Conservation (phyloP, 1,140 invertebrate species). For the Drosophila pseudoobscura region DNA sequence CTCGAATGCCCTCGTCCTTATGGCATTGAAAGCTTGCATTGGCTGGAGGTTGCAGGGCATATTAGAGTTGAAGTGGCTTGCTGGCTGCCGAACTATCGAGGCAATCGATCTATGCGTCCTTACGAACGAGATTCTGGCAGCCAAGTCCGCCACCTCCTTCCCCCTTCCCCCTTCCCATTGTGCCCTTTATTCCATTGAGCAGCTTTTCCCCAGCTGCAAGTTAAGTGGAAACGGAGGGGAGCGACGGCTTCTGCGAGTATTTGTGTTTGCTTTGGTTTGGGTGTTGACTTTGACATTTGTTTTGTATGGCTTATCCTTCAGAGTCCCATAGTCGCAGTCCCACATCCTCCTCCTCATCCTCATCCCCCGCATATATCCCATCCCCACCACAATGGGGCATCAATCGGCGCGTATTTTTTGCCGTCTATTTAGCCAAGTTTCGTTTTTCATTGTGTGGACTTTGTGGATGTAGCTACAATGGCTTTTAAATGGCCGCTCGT, state of each 20-base stretch:
- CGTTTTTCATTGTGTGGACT: slow-evolving; percentile 75
- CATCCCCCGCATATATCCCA: not conserved
- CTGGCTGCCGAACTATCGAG: slow-evolving; percentile 51
- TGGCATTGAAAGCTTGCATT: not conserved
- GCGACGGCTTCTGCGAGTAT: slow-evolving; percentile 17
- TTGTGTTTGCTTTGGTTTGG: slow-evolving; percentile 58
- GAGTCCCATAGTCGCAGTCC: slow-evolving; percentile 25
- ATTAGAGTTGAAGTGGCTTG: slow-evolving; percentile 51
- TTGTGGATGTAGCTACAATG: slow-evolving; percentile 66
- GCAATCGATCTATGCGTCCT: slow-evolving; percentile 58
- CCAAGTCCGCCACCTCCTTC: slow-evolving; percentile 6
- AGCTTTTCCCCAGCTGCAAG: slow-evolving; percentile 28
- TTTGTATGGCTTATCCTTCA: slow-evolving; percentile 78
- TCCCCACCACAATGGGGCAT: slow-evolving; percentile 59
- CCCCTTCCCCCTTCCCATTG: slow-evolving; percentile 11
- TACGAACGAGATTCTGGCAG: slow-evolving; percentile 4
- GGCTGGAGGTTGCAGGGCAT: slow-evolving; percentile 8
- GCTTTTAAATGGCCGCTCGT: slow-evolving; percentile 71
- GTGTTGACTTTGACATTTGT: slow-evolving; percentile 81
- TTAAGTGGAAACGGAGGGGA: slow-evolving; percentile 28
- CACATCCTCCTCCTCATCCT: not conserved
- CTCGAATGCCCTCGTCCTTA: not conserved
- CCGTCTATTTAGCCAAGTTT: slow-evolving; percentile 78
- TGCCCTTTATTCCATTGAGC: slow-evolving; percentile 55
- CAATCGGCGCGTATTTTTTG: slow-evolving; percentile 68